phyloP scores from a whole-genome alignment of 2,888 invertebrate genomes.

The Copidosoma aretas region DNA sequence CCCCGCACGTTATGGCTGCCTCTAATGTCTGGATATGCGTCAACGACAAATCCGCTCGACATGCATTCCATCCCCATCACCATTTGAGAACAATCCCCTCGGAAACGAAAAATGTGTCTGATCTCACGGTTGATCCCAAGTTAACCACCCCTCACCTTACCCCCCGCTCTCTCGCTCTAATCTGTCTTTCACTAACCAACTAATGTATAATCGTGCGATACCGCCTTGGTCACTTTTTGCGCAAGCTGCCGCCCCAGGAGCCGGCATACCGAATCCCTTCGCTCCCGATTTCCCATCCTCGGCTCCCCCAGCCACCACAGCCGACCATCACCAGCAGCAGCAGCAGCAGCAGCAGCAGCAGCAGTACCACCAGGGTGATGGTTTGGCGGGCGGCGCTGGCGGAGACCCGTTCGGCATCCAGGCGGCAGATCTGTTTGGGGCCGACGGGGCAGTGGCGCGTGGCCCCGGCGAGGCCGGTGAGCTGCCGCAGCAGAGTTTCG shows the following conservation, averaged over 20 bases:
- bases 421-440: constrained; percentile 57
- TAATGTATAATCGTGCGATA: constrained; percentile 35
- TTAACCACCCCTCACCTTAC: constrained; percentile 26
- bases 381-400: neutral
- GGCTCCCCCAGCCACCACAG: constrained; percentile 26
- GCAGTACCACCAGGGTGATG: constrained; percentile 38
- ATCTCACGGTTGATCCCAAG: too few relatives aligned
- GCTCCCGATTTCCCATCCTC: constrained; percentile 67
- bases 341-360: constrained; percentile 26
- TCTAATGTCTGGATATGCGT: neutral
- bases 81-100: too few relatives aligned
- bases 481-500: constrained; percentile 23
- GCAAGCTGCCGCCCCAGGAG: constrained; percentile 65
- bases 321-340: constrained; percentile 23
- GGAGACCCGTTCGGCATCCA: constrained; percentile 48
- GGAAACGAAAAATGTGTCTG: too few relatives aligned
- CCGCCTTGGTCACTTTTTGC: constrained; percentile 59
- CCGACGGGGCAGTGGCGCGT: constrained; percentile 56
- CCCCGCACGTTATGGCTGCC: too few relatives aligned
- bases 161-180: constrained; percentile 7
- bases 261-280: constrained; percentile 69
- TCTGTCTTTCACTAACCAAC: constrained; percentile 15
- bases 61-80: neutral
- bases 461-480: constrained; percentile 48
- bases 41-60: constrained; percentile 11